Base-by-base conservation (phyloP, 2,888 invertebrate genomes). In the Thereva unica region DNA sequence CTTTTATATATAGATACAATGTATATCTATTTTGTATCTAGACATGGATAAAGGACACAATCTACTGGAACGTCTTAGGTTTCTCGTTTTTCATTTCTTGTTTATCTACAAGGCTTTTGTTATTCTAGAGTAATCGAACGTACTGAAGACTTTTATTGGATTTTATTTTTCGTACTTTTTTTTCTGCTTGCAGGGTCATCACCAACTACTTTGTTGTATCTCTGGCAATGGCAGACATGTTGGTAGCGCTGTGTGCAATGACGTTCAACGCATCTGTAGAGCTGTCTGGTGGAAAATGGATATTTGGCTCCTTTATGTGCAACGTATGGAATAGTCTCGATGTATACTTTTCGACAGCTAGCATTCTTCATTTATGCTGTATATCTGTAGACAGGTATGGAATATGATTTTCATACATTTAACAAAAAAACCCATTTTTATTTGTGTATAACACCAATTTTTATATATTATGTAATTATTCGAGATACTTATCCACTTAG, bases 201-300 rank as follows among this genome's bases (percentile, higher is more conserved):
- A 96, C 96, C 69, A 97, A 97, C 83, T 96, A 94, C 79, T 97
- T 97, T 80, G 95, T 97, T 12, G 96, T 97, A 7, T 95, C 95
- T 0, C 82, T 97, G 70, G 97, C 97, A 0, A 85, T 95, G 73
- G 96, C 97, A 6, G 97, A 97, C 76, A 92, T 97, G 87, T 82
- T 97, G 35, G 97, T 97, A 0, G 96, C 97, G 0, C 89, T 94
- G 41, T 91, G 93, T 84, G 95, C 94, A 0, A 95, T 95, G 95
- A 93, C 93, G 72, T 95, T 95, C 80, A 95, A 95, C 83, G 93
- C 93, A 72, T 91, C 91, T 76, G 92, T 94, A 40, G 92, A 93
- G 78, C 84, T 95, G 12, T 90, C 91, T 1, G 89, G 89, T 5
- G 89, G 89, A 7, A 85, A 84, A 71, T 96, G 96, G 96, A 79